Evolutionary conservation across 2,888 invertebrate species (phyloP).

Genomic region (Andrena camellia): DNA sequence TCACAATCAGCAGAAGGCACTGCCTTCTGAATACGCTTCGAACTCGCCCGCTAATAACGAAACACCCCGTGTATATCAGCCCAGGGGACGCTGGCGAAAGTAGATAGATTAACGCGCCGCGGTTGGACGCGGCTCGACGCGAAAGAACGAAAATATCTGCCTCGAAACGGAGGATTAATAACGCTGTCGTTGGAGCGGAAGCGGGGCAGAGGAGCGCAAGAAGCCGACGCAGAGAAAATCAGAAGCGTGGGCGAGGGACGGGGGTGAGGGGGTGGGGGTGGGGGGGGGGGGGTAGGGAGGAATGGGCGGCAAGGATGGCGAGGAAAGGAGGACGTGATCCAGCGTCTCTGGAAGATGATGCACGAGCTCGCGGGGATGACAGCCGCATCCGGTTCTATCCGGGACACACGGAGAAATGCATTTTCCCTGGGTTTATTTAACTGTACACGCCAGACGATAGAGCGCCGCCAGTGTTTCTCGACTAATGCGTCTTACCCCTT

Average conservation of each 20-base stretch:
- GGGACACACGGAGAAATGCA: slow-evolving; percentile 68
- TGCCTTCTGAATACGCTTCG: background rate
- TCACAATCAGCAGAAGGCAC: background rate
- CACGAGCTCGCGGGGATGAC: slow-evolving; percentile 76
- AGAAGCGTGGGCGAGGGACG: background rate
- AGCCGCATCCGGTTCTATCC: slow-evolving; percentile 76
- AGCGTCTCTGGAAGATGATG: slow-evolving; percentile 75
- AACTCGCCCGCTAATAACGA: background rate
- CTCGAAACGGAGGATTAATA: slow-evolving; percentile 74
- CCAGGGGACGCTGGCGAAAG: background rate
- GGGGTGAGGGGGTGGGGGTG: background rate
- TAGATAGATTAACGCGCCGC: slow-evolving; percentile 60
- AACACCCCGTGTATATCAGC: background rate
- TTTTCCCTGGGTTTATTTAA: slow-evolving; percentile 73
- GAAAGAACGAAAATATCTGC: slow-evolving; percentile 67
- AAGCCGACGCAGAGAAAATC: slow-evolving; percentile 37
- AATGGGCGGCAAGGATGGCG: slow-evolving; percentile 18
- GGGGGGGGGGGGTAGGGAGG: background rate
- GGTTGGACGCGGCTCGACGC: slow-evolving; percentile 23
- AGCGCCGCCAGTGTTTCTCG: slow-evolving; percentile 64
- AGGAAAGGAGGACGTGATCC: slow-evolving; percentile 55
- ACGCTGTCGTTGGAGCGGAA: slow-evolving; percentile 50
- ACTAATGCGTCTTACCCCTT: slow-evolving; percentile 59
- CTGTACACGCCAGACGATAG: slow-evolving; percentile 65
- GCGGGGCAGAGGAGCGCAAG: slow-evolving; percentile 17